phyloP scores from a whole-genome alignment of 2,113 vertebrate species.

The Marmota monax region DNA sequence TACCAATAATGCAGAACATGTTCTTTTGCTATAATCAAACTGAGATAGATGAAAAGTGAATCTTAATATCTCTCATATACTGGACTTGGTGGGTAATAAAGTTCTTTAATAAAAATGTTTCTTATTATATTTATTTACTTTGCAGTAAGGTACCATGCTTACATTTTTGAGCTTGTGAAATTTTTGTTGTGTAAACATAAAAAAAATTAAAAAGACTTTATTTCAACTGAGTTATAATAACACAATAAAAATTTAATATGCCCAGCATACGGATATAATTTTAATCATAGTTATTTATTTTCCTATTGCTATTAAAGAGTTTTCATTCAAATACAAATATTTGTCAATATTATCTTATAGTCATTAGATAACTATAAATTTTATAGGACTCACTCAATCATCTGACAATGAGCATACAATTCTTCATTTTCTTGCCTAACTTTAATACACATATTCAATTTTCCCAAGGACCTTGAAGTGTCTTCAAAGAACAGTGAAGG shows the following conservation, averaged over 20 bases:
- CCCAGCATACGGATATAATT: not conserved
- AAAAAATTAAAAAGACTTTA: conserved; percentile 31
- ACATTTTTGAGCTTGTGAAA: not conserved
- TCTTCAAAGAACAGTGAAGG: not conserved
- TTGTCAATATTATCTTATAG: not conserved
- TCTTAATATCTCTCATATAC: not conserved
- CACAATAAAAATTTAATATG: not conserved
- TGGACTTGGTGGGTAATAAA: not conserved
- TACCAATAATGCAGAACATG: not conserved
- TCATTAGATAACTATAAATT: conserved; percentile 19
- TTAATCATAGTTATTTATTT: conserved; percentile 17
- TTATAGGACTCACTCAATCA: not conserved
- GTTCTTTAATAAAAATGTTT: not conserved
- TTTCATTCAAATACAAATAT: not conserved
- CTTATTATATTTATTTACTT: conserved; percentile 28
- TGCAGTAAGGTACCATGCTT: not conserved
- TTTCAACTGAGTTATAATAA: not conserved
- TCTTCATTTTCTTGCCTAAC: not conserved
- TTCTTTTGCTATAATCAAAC: not conserved
- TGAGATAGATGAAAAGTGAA: not conserved
- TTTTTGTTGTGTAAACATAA: not conserved
- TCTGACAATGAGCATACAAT: not conserved
- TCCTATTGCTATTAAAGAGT: not conserved
- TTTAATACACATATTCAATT: not conserved
- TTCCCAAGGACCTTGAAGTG: not conserved